Evolutionary conservation across 2,888 invertebrate species (phyloP).

Genomic region (Cremastinae sp.): DNA sequence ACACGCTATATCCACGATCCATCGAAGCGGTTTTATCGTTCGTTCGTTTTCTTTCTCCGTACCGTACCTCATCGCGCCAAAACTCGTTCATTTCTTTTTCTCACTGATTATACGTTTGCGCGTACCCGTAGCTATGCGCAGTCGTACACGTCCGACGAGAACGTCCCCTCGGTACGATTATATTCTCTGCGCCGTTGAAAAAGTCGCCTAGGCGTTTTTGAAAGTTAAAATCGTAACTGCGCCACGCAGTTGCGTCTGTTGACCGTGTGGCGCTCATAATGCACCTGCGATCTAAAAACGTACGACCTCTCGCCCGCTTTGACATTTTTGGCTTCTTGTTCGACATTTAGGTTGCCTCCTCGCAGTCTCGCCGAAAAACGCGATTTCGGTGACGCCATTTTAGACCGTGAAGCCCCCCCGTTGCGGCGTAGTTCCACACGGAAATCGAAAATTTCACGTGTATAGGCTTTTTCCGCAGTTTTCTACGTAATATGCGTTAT

Average conservation of each 20-base stretch:
- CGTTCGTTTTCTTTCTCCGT: conserved; percentile 43
- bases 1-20: conserved; percentile 42
- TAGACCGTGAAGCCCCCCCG: not conserved
- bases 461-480: no score
- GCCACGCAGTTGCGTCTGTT: not conserved
- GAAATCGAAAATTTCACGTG: no score
- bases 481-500: not conserved
- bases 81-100: conserved; percentile 11
- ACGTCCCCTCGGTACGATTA: not conserved
- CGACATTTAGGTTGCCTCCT: not conserved
- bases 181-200: not conserved
- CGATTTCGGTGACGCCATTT: conserved; percentile 14
- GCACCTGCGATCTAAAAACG: conserved; percentile 5
- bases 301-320: not conserved
- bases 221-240: not conserved
- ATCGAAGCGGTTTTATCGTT: conserved; percentile 56
- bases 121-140: not conserved
- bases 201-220: not conserved
- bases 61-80: conserved; percentile 8
- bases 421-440: not conserved
- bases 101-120: no score
- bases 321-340: not conserved
- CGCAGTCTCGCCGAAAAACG: not conserved
- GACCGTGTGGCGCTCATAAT: not conserved
- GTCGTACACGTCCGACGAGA: conserved; percentile 9